These are phyloP conservation scores for Mesodorylaimus sp. DNA, from an alignment of 2,888 invertebrate genomes.

Conservation along the genomic window DNA sequence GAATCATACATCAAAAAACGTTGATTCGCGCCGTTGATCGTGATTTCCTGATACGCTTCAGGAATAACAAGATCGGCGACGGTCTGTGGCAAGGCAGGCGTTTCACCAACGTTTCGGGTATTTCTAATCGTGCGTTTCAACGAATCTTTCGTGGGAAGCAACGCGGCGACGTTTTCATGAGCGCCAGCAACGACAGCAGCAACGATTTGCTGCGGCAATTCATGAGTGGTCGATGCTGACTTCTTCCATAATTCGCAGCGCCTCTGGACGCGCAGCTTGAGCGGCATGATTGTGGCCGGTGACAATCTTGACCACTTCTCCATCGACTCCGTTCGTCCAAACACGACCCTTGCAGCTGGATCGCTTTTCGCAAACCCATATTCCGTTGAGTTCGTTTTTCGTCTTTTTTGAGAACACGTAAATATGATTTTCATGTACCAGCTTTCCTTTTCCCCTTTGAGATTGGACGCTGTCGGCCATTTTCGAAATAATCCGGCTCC, in stretches of 20 bases:
- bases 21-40: too few species aligned
- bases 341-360: background rate
- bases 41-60: background rate
- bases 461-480: too few species aligned
- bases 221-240: background rate
- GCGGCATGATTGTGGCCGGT: background rate
- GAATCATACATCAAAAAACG: too few species aligned
- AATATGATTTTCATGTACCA: background rate
- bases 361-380: slow-evolving; percentile 1
- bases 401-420: background rate
- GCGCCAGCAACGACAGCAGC: background rate
- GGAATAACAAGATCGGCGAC: background rate
- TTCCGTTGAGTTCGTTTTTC: background rate
- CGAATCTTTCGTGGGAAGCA: background rate
- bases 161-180: background rate
- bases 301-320: background rate
- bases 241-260: background rate
- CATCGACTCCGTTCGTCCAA: background rate
- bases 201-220: background rate
- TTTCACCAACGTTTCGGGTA: background rate
- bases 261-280: background rate
- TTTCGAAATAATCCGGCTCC: too few species aligned
- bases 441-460: background rate
- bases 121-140: background rate
- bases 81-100: background rate